Conservation (phyloP, 2,797 vertebrate genomes). For the Anabas testudineus region DNA sequence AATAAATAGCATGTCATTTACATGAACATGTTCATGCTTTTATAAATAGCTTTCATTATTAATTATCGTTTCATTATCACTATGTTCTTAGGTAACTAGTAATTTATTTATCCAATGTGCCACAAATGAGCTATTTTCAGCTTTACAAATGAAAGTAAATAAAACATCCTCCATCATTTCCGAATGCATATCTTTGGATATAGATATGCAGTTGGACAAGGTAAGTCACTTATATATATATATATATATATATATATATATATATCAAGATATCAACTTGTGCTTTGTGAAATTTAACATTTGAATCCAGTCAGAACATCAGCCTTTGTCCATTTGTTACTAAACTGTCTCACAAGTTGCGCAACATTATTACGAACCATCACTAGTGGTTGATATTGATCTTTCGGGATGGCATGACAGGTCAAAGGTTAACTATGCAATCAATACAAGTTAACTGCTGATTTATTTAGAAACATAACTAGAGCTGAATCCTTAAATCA, state of each 20-base stretch:
- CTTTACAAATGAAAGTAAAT: neutral
- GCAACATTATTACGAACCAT: neutral
- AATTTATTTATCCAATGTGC: neutral
- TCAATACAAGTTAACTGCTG: constrained; percentile 31
- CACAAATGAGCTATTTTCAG: neutral
- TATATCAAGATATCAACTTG: neutral
- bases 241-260: too few relatives aligned
- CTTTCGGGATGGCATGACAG: constrained; percentile 26
- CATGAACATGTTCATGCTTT: neutral
- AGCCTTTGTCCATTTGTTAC: neutral
- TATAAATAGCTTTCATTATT: too few relatives aligned
- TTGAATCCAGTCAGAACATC: neutral
- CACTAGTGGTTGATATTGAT: constrained; percentile 30
- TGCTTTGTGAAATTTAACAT: neutral
- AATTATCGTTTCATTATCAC: neutral
- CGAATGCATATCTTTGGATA: neutral
- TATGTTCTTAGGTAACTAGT: neutral
- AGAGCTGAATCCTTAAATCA: neutral
- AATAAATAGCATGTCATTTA: neutral
- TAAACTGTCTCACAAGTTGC: neutral
- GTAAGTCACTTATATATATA: too few relatives aligned
- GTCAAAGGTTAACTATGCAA: constrained; percentile 65
- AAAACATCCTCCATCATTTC: neutral
- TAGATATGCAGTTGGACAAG: neutral
- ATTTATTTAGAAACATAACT: neutral